A percentile compares a stretch with the other conserved stretches of the same genome.
These are phyloP conservation scores for Ctenicera cuprea DNA, from an alignment of 2,888 invertebrate species.

Conservation along the genomic window DNA sequence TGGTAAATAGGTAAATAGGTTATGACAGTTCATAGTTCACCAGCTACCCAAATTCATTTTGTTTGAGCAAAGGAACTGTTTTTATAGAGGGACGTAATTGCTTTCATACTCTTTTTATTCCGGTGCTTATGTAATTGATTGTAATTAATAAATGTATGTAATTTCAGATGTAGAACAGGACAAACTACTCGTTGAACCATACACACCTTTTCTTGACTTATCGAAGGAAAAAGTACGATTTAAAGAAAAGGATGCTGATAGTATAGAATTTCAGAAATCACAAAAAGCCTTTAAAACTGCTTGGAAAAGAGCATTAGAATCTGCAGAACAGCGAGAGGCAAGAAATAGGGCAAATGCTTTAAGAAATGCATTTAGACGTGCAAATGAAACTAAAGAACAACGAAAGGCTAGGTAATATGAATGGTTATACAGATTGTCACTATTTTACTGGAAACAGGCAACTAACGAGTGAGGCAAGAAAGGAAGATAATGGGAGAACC, in stretches of 20 bases:
- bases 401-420: constrained; percentile 17
- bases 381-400: constrained; percentile 38
- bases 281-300: constrained; percentile 15
- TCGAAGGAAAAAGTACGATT: background rate
- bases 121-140: too few species aligned
- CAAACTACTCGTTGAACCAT: background rate
- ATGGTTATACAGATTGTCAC: too few species aligned
- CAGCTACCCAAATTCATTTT: too few species aligned
- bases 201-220: constrained; percentile 16
- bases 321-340: constrained; percentile 9
- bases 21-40: too few species aligned
- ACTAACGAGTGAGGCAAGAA: too few species aligned
- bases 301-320: constrained; percentile 32
- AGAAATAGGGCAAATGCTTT: constrained; percentile 31
- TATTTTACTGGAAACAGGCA: too few species aligned
- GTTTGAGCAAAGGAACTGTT: too few species aligned
- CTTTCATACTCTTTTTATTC: too few species aligned
- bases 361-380: constrained; percentile 32
- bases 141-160: background rate
- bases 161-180: background rate
- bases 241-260: background rate
- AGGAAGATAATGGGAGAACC: too few species aligned
- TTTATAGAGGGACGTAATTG: too few species aligned
- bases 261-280: constrained; percentile 6
- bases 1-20: too few species aligned